Percentiles rank a stretch among this genome's conserved stretches.
phyloP scores from a whole-genome alignment of 64 coral and sea anemone species.

The Pocillopora verrucosa region DNA sequence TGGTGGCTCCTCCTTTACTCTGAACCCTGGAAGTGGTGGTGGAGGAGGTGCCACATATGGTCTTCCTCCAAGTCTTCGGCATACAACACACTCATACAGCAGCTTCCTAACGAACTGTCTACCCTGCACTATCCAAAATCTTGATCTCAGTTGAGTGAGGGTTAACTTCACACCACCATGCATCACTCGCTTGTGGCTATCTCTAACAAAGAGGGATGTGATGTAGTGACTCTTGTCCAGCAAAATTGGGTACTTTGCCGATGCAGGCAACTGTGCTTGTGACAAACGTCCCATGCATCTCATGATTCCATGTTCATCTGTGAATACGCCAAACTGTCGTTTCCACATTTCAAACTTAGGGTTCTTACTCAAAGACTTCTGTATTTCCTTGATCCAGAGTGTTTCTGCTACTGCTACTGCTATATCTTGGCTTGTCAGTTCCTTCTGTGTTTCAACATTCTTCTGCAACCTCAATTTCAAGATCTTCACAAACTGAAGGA shows the following conservation, averaged over 20 bases:
- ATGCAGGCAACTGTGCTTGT: not conserved
- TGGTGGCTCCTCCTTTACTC: not conserved
- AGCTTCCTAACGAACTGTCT: not conserved
- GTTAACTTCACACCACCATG: conserved; percentile 31
- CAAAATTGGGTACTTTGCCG: conserved; percentile 16
- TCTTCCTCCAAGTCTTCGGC: too few relatives aligned
- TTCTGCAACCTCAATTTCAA: too few relatives aligned
- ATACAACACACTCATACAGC: not conserved
- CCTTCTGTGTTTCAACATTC: too few relatives aligned
- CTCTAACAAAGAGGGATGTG: conserved; percentile 21
- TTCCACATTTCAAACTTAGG: too few relatives aligned
- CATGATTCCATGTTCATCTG: too few relatives aligned
- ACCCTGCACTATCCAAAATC: conserved; percentile 8
- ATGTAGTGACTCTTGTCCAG: conserved; percentile 2
- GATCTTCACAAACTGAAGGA: too few relatives aligned
- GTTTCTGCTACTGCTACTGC: too few relatives aligned
- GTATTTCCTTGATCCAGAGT: too few relatives aligned
- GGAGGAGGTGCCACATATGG: not conserved
- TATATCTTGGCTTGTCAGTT: too few relatives aligned
- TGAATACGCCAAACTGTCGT: too few relatives aligned
- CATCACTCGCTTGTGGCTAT: conserved; percentile 30
- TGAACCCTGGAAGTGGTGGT: not conserved
- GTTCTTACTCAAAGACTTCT: too few relatives aligned
- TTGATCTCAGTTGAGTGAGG: conserved; percentile 20
- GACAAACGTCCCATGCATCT: not conserved